Conservation (phyloP, 2,797 vertebrate genomes). For the Danio tinwini region DNA sequence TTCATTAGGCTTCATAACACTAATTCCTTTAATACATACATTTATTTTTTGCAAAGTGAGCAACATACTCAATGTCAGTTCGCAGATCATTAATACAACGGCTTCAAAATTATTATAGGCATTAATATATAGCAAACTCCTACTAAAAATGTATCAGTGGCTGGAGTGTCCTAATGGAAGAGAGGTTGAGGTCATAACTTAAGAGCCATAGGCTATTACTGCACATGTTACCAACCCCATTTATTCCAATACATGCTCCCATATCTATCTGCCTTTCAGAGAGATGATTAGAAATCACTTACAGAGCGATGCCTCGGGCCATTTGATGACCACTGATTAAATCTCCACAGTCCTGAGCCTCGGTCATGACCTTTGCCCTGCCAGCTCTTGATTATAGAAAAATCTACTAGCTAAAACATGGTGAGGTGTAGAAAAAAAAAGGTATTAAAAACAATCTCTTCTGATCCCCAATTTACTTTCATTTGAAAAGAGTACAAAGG, state of each 20-base stretch:
- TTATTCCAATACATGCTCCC: slow-evolving; percentile 15
- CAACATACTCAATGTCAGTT: no score
- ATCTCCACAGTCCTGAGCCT: not conserved
- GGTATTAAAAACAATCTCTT: slow-evolving; percentile 4
- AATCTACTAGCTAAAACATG: slow-evolving; percentile 28
- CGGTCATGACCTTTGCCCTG: not conserved
- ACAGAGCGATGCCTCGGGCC: not conserved
- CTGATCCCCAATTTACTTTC: not conserved
- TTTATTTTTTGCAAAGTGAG: no score
- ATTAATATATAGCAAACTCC: no score
- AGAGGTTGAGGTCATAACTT: slow-evolving; percentile 5
- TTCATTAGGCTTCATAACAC: no score
- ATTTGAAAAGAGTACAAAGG: slow-evolving; percentile 44
- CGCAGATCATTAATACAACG: no score
- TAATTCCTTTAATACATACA: no score
- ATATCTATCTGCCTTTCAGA: slow-evolving; percentile 14
- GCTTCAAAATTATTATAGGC: no score
- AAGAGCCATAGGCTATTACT: slow-evolving; percentile 20
- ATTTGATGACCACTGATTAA: slow-evolving; percentile 28
- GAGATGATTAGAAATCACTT: slow-evolving; percentile 41
- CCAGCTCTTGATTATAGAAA: slow-evolving; percentile 7
- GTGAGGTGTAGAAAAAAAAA: not conserved
- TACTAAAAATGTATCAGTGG: slow-evolving; percentile 1
- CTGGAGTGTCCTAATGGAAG: slow-evolving; percentile 1
- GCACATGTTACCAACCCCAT: slow-evolving; percentile 8